phyloP scores from a whole-genome alignment of 2,888 invertebrate species.

The Chironomus riparius region DNA sequence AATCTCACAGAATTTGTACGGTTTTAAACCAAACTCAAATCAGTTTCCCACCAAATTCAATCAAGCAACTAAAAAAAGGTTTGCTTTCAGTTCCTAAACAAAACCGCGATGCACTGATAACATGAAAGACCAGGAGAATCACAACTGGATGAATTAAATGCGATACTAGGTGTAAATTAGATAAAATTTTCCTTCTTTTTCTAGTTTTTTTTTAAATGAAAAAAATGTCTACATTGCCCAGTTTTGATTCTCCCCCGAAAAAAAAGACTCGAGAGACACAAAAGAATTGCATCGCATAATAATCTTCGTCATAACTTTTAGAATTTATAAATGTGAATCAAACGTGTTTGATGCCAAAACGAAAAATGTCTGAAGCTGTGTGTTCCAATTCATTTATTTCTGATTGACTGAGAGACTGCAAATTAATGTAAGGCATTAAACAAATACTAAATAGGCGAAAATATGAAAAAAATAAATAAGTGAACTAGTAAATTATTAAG shows the following conservation, averaged over 20 bases:
- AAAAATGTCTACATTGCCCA: not conserved
- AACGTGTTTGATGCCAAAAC: slow-evolving; percentile 6
- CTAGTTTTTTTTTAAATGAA: not conserved
- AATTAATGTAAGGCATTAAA: not conserved
- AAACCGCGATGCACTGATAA: too few species aligned
- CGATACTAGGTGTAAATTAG: slow-evolving; percentile 22
- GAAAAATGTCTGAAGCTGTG: slow-evolving; percentile 21
- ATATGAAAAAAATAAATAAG: not conserved
- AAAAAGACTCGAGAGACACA: not conserved
- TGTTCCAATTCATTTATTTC: slow-evolving; percentile 19
- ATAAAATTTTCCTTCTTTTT: slow-evolving; percentile 1
- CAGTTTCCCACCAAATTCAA: too few species aligned
- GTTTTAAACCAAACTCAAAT: too few species aligned
- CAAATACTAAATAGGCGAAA: not conserved
- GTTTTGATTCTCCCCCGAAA: slow-evolving; percentile 11
- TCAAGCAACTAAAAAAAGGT: too few species aligned
- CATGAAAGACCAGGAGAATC: not conserved
- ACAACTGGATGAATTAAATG: slow-evolving; percentile 18
- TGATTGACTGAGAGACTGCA: slow-evolving; percentile 26
- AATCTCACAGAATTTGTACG: too few species aligned
- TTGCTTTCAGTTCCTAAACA: too few species aligned
- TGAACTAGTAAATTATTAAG: not conserved
- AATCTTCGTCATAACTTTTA: not conserved
- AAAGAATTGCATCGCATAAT: too few species aligned
- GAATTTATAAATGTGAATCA: not conserved